Percentiles rank a stretch among this genome's conserved stretches.
phyloP scores from a whole-genome alignment of 2,113 vertebrate species.

The Condylura cristata region DNA sequence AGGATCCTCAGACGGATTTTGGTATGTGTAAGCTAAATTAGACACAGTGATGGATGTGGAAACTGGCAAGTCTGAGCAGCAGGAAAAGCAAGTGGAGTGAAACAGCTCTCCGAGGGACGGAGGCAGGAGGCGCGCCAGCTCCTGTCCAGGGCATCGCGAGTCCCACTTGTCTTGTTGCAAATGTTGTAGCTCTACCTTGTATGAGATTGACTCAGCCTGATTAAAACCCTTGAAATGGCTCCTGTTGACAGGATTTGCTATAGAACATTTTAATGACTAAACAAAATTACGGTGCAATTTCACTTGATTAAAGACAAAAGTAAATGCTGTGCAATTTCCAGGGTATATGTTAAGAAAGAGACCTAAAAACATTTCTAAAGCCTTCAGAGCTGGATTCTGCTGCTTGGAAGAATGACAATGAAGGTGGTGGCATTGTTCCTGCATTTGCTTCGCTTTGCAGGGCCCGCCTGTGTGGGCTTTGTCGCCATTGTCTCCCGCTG shows the following conservation, averaged over 20 bases:
- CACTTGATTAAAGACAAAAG: conserved; percentile 81
- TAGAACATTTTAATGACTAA: conserved; percentile 77
- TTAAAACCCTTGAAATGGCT: conserved; percentile 65
- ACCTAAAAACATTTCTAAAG: background rate
- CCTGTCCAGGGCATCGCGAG: conserved; percentile 17
- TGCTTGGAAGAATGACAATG: background rate
- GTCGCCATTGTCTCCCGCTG: background rate
- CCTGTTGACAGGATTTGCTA: conserved; percentile 82
- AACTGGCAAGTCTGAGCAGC: background rate
- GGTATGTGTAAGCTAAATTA: background rate
- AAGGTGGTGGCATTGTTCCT: background rate
- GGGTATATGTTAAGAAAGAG: conserved; percentile 65
- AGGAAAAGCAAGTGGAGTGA: background rate
- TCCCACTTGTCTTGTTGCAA: conserved; percentile 57
- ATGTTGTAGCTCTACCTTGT: conserved; percentile 59
- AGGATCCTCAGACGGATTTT: background rate
- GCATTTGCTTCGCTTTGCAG: background rate
- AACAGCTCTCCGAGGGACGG: background rate
- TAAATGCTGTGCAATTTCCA: conserved; percentile 75
- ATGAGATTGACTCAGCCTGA: conserved; percentile 72
- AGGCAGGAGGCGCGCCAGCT: background rate
- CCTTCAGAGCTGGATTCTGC: background rate
- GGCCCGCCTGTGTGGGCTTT: conserved; percentile 43
- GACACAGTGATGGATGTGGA: background rate
- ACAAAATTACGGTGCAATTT: conserved; percentile 81